These are phyloP conservation scores for Aeoliscus strigatus DNA, from an alignment of 2,797 vertebrate species.

Conservation along the genomic window DNA sequence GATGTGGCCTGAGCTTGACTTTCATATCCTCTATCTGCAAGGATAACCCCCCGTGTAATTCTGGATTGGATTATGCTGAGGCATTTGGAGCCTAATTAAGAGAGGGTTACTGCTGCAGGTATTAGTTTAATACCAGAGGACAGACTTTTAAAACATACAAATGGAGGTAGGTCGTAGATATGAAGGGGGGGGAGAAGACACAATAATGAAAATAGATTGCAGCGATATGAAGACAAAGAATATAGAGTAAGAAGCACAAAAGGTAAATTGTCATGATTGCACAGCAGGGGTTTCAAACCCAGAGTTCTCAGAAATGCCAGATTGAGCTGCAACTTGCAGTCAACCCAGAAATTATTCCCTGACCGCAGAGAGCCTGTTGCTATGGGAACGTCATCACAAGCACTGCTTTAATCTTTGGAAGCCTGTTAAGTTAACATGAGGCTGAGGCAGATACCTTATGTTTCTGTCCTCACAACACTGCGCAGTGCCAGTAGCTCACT, in stretches of 20 bases:
- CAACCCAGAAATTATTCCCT: conserved; percentile 69
- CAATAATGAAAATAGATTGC: neutral
- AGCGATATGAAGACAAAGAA: conserved; percentile 24
- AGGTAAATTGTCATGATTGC: conserved; percentile 33
- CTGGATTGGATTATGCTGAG: conserved; percentile 56
- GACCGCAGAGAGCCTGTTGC: conserved; percentile 75
- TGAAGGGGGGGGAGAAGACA: conserved; percentile 17
- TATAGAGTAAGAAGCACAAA: conserved; percentile 19
- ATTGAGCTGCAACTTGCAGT: conserved; percentile 71
- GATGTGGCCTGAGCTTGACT: conserved; percentile 38
- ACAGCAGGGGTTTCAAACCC: conserved; percentile 27
- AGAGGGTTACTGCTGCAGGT: conserved; percentile 45
- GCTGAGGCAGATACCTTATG: conserved; percentile 70
- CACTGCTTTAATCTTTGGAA: conserved; percentile 75
- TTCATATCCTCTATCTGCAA: conserved; percentile 57
- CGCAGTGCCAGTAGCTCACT: conserved; percentile 46
- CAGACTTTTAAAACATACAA: conserved; percentile 40
- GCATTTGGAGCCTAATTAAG: conserved; percentile 54
- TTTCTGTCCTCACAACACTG: conserved; percentile 61
- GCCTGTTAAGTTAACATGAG: conserved; percentile 74
- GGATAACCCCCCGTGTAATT: conserved; percentile 62
- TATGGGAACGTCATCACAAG: conserved; percentile 77
- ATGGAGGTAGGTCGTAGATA: conserved; percentile 19
- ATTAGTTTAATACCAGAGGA: conserved; percentile 42
- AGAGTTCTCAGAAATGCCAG: conserved; percentile 55